These are phyloP conservation scores for Artibeus jamaicensis DNA, from an alignment of 2,797 vertebrate genomes.

Conservation along the genomic window DNA sequence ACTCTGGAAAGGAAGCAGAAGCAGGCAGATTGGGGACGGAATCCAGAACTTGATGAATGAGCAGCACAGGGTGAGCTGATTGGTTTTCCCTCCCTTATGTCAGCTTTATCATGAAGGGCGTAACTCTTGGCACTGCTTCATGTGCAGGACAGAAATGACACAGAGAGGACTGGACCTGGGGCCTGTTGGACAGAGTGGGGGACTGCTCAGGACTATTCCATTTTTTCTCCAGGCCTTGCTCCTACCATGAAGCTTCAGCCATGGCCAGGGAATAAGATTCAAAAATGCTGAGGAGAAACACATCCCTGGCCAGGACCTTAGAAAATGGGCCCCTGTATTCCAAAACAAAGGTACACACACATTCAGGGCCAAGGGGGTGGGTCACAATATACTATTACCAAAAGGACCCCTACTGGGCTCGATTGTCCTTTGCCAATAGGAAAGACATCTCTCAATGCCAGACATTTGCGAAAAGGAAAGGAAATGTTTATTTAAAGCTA, in stretches of 20 bases:
- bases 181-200: not conserved
- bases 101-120: not conserved
- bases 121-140: not conserved
- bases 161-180: not conserved
- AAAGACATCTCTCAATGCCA: too few relatives aligned
- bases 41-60: not conserved
- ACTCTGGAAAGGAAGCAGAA: not conserved
- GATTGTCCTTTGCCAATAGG: too few relatives aligned
- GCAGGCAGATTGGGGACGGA: not conserved
- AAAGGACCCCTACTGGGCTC: too few relatives aligned
- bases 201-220: not conserved
- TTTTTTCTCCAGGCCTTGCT: not conserved
- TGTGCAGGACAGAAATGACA: not conserved
- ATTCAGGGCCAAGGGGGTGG: too few relatives aligned
- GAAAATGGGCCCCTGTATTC: not conserved
- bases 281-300: not conserved
- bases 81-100: not conserved
- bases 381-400: too few relatives aligned
- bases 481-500: too few relatives aligned
- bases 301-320: not conserved
- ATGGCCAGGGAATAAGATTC: not conserved
- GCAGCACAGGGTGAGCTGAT: not conserved
- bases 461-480: too few relatives aligned
- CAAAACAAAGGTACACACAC: too few relatives aligned
- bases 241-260: not conserved